Evolutionary conservation across 2,113 vertebrate genomes (phyloP).

Genomic region (Onychorhynchus coronatus): DNA sequence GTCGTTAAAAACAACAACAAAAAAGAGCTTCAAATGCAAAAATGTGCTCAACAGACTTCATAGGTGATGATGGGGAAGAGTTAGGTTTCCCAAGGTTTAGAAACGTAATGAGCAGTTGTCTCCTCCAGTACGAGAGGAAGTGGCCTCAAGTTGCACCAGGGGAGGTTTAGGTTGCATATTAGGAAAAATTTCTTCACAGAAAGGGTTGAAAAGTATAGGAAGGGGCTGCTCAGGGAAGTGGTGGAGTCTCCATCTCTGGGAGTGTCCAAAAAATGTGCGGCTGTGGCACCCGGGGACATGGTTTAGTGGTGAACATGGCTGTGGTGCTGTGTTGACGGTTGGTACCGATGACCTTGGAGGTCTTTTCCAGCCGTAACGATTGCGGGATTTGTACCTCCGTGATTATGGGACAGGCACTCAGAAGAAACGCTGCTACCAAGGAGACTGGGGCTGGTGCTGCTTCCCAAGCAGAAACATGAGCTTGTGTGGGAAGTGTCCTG

Average conservation of each 20-base stretch:
- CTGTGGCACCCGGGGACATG: not conserved
- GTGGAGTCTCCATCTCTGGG: not conserved
- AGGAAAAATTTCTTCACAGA: not conserved
- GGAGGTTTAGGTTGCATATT: not conserved
- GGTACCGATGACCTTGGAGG: not conserved
- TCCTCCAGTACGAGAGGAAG: not conserved
- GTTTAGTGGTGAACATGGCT: not conserved
- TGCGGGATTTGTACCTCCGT: not conserved
- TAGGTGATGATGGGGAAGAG: fast-evolving
- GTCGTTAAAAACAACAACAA: not conserved
- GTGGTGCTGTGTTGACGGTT: not conserved
- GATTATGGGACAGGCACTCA: fast-evolving
- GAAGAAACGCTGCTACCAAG: fast-evolving
- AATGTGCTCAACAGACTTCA: not conserved
- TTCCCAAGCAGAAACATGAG: not conserved
- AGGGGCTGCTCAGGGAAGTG: not conserved
- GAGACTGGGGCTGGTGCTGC: not conserved
- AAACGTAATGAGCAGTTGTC: fast-evolving
- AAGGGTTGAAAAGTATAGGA: not conserved
- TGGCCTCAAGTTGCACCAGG: not conserved
- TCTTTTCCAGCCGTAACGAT: not conserved
- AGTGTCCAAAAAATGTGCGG: fast-evolving
- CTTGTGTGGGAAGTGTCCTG: not conserved
- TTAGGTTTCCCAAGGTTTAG: too few species aligned
- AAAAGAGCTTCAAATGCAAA: not conserved